Percentiles rank a stretch among this genome's conserved stretches.
phyloP scores from a whole-genome alignment of 2,797 vertebrate species.

The Knipowitschia caucasica region DNA sequence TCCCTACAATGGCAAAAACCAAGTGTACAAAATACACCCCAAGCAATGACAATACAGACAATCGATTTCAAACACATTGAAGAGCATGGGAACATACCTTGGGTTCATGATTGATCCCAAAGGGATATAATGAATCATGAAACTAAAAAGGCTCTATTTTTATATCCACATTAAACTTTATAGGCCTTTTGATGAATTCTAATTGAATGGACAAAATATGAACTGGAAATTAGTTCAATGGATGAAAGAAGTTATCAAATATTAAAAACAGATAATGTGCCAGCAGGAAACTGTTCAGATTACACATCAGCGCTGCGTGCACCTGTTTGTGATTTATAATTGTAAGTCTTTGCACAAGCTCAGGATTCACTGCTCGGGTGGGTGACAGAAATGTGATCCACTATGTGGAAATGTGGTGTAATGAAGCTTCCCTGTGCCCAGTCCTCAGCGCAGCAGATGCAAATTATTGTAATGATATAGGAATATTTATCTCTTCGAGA shows the following conservation, averaged over 20 bases:
- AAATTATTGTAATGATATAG: conserved; percentile 67
- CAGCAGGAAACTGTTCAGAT: conserved; percentile 62
- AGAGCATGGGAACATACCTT: too few relatives aligned
- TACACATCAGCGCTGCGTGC: conserved; percentile 51
- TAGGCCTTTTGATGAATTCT: conserved; percentile 49
- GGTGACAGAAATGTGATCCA: conserved; percentile 69
- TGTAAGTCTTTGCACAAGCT: conserved; percentile 60
- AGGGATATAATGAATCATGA: background rate
- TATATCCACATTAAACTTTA: conserved; percentile 35
- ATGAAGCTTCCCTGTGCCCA: conserved; percentile 65
- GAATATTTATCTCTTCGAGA: conserved; percentile 46
- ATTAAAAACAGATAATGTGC: conserved; percentile 58
- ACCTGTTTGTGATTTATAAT: conserved; percentile 31
- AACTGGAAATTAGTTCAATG: conserved; percentile 44
- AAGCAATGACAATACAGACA: too few relatives aligned
- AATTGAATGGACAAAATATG: conserved; percentile 40
- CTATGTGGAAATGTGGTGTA: conserved; percentile 71
- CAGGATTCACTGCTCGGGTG: conserved; percentile 39
- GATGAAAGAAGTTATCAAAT: conserved; percentile 48
- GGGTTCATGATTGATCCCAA: too few relatives aligned
- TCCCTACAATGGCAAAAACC: too few relatives aligned
- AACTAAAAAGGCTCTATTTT: conserved; percentile 38
- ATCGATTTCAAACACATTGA: too few relatives aligned
- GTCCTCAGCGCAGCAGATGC: conserved; percentile 54
- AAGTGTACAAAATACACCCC: too few relatives aligned